phyloP scores from a whole-genome alignment of 2,113 vertebrate genomes.

The Urocynchramus pylzowi region DNA sequence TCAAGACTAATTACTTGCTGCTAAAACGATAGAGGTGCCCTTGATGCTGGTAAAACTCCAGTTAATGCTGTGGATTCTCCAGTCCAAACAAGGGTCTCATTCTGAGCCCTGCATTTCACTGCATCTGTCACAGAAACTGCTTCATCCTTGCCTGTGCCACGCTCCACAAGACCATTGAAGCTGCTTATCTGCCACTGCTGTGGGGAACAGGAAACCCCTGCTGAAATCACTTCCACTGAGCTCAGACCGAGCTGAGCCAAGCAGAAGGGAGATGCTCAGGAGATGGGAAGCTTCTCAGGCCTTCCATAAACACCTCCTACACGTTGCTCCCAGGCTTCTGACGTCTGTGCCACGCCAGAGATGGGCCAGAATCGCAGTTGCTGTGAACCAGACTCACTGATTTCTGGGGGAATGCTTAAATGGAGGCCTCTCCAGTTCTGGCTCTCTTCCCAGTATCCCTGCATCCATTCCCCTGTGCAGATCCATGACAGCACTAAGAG shows the following conservation, averaged over 20 bases:
- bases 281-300: background rate
- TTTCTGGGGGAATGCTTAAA: background rate
- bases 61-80: conserved; percentile 24
- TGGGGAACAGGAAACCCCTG: conserved; percentile 2
- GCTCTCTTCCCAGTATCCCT: background rate
- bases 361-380: background rate
- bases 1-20: conserved; percentile 24
- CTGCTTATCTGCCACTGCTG: background rate
- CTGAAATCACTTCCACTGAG: conserved; percentile 39
- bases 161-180: background rate
- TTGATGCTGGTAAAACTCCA: conserved; percentile 33
- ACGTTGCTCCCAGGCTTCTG: background rate
- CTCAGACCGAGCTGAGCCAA: conserved; percentile 1
- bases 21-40: conserved; percentile 40
- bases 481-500: background rate
- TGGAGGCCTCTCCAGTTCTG: background rate
- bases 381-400: background rate
- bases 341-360: background rate
- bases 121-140: background rate
- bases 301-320: conserved; percentile 1
- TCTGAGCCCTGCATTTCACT: background rate
- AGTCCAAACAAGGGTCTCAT: conserved; percentile 30
- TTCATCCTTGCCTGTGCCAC: background rate
- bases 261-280: background rate
- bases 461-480: background rate